A percentile compares a stretch with the other conserved stretches of the same genome.
phyloP scores from a whole-genome alignment of 2,888 invertebrate genomes.

The Drosophila monieri region DNA sequence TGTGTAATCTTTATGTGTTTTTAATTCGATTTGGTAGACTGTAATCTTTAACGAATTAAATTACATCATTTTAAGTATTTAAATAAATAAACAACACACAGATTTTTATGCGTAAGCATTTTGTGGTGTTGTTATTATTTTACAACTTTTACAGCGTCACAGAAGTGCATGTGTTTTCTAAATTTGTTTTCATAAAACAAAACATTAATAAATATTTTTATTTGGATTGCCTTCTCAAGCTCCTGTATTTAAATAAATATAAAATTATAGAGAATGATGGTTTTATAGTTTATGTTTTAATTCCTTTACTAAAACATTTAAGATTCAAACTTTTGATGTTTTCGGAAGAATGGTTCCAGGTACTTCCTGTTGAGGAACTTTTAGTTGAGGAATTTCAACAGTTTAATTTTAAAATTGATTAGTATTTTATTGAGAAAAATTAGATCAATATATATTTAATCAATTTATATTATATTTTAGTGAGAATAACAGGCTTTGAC shows the following conservation, averaged over 20 bases:
- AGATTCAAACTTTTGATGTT: background rate
- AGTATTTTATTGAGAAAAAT: background rate
- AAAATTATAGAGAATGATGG: no score
- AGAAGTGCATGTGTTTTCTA: background rate
- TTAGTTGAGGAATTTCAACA: no score
- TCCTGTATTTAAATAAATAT: no score
- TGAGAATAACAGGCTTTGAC: background rate
- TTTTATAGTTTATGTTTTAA: background rate
- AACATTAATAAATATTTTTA: background rate
- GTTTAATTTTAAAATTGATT: no score
- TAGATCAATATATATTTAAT: background rate
- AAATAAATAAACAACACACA: background rate
- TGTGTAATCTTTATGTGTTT: background rate
- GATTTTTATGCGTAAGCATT: constrained; percentile 5
- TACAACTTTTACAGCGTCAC: background rate
- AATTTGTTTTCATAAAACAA: background rate
- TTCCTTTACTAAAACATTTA: background rate
- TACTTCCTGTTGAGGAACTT: no score
- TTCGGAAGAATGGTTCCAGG: background rate
- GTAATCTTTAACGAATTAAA: background rate
- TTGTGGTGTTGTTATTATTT: background rate
- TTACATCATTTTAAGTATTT: constrained; percentile 1
- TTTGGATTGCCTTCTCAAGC: no score
- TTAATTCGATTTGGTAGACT: background rate
- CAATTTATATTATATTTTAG: background rate